Conservation (phyloP, 1,140 invertebrate genomes). For the Bombus pascuorum region DNA sequence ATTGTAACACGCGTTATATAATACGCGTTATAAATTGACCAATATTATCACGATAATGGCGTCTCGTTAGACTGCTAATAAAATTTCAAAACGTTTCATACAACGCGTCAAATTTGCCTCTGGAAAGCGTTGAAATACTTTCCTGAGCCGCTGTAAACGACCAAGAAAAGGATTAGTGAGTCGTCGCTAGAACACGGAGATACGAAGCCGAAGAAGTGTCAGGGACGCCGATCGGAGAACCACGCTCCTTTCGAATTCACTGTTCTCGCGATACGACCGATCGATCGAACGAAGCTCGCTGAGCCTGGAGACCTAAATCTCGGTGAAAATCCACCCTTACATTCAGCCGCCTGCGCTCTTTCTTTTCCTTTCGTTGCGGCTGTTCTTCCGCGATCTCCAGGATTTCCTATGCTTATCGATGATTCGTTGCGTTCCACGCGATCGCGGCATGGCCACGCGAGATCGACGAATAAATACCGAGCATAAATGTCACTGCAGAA, state of each 20-base stretch:
- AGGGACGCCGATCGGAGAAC: conserved; percentile 37
- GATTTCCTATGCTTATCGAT: conserved; percentile 14
- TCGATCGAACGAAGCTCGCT: conserved; percentile 50
- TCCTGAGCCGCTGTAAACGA: not conserved
- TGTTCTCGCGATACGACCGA: conserved; percentile 42
- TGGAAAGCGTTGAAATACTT: not conserved
- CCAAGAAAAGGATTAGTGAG: not conserved
- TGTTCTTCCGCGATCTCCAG: not conserved
- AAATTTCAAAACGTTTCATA: not conserved
- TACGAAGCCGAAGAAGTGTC: conserved; percentile 33
- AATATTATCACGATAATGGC: not conserved
- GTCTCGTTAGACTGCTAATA: not conserved
- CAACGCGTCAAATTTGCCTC: not conserved
- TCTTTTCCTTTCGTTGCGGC: not conserved
- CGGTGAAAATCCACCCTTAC: conserved; percentile 52
- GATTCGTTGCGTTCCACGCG: conserved; percentile 12
- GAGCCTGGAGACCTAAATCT: conserved; percentile 60
- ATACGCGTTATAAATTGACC: too few species aligned
- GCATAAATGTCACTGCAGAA: too few species aligned
- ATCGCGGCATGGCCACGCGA: not conserved
- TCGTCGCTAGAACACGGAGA: not conserved
- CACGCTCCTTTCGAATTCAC: conserved; percentile 58
- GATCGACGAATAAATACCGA: not conserved
- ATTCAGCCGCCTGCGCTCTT: not conserved
- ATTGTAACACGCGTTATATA: too few species aligned